Conservation (phyloP, 2,797 vertebrate genomes). For the Rhinophrynus dorsalis region DNA sequence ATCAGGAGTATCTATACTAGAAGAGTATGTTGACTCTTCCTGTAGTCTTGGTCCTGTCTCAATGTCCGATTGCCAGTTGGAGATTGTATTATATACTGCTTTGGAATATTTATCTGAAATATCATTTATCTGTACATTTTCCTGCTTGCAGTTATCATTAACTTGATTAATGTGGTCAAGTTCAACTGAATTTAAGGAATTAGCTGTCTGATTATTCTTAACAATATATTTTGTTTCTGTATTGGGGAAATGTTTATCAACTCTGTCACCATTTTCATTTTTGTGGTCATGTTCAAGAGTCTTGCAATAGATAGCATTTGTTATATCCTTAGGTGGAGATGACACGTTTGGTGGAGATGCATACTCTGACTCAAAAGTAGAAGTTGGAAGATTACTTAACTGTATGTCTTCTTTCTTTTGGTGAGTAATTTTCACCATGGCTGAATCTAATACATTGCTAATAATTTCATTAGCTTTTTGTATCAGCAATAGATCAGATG, state of each 20-base stretch:
- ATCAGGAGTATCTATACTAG: no score
- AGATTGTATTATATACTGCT: no score
- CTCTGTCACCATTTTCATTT: not conserved
- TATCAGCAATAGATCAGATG: conserved; percentile 2
- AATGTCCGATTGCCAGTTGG: no score
- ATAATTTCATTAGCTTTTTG: conserved; percentile 62
- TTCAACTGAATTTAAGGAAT: conserved; percentile 56
- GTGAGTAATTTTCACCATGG: conserved; percentile 8
- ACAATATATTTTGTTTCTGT: not conserved
- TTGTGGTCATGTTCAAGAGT: not conserved
- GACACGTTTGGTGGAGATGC: not conserved
- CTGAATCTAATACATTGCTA: conserved; percentile 59
- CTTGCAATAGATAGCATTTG: not conserved
- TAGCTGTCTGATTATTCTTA: not conserved
- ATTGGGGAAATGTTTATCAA: no score
- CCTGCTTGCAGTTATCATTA: conserved; percentile 29
- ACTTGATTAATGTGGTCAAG: conserved; percentile 49
- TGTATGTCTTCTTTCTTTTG: no score
- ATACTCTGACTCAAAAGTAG: not conserved
- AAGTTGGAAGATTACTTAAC: no score
- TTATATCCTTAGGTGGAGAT: no score
- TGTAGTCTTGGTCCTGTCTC: no score
- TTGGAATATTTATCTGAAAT: no score
- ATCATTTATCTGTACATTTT: no score
- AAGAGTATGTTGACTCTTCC: no score